Evolutionary conservation across 2,113 vertebrate species (phyloP), one percentile per base, ranked within the genome.

Genomic region (Rhabdornis inornatus): DNA sequence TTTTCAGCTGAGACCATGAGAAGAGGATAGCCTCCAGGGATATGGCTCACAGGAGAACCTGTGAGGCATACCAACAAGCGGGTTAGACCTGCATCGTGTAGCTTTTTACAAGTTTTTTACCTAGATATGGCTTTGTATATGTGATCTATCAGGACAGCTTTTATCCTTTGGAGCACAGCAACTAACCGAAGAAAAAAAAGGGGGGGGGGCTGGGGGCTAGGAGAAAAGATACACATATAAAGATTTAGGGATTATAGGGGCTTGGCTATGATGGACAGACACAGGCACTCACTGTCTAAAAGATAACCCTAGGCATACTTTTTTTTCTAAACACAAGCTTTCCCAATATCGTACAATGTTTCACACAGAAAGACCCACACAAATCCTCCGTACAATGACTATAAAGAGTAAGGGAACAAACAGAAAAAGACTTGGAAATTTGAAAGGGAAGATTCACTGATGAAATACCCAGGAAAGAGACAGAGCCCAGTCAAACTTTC

Each of bases 1-100:
- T 94, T 96, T 96, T 92, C 89, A 83, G 52, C 39, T 68, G 65
- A 92, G 64, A 87, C 65, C 27, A 42, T 71, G 69, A 82, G 84
- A 96, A 93, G 44, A 37, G 4, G 49, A 59, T 37, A 91, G 66
- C 24, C 87, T 71, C 74, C 63, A 35, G 44, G 74, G 83, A 35
- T 63, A 33, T 4, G 35, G 45, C 47, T 89, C 84, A 72, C 30
- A 71, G 65, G 22, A 87, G 31, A 79, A 91, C 53, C 52, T 82
- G 42, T 2, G 3, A 70, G 16, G 84, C 84, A 94, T 85, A 64
- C 44, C 87, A 86, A 95, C 5, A 3, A 75, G 33, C 31, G 16
- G 35, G 52, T 75, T 75, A 89, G 61, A 78, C 42, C 16, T 84
- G 61, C 18, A 44, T 66, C 50, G 39, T 30, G 35, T 66, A 74